Conservation (phyloP, 2,113 vertebrate genomes). For the Epinephelus fuscoguttatus region DNA sequence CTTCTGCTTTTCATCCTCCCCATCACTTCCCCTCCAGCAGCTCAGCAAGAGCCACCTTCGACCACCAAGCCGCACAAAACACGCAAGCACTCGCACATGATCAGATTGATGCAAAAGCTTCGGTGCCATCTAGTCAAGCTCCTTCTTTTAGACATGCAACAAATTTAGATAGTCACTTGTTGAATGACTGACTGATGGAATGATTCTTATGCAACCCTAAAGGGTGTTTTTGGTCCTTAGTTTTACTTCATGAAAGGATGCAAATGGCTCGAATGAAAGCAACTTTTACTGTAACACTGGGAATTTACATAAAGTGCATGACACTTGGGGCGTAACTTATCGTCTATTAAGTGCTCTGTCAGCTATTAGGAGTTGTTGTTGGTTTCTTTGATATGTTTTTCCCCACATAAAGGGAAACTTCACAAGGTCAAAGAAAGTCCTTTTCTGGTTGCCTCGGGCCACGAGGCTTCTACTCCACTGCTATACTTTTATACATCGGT, state of each 20-base stretch:
- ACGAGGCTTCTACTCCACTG: not conserved
- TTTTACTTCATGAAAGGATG: not conserved
- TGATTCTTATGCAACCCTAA: not conserved
- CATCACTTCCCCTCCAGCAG: constrained; percentile 68
- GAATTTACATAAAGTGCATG: not conserved
- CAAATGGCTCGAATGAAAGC: not conserved
- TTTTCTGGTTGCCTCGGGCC: not conserved
- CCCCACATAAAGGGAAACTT: constrained; percentile 14
- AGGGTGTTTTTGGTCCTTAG: not conserved
- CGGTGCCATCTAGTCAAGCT: not conserved
- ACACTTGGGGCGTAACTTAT: not conserved
- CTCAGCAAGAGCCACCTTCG: constrained; percentile 44
- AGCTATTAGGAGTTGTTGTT: not conserved
- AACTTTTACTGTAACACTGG: not conserved
- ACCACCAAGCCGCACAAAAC: constrained; percentile 38
- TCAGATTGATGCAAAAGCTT: not conserved
- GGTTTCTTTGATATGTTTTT: constrained; percentile 8
- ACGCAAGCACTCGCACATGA: not conserved
- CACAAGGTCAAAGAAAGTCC: constrained; percentile 3
- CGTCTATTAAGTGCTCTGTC: not conserved
- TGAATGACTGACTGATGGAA: not conserved
- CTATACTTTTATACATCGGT: not conserved
- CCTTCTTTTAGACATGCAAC: not conserved
- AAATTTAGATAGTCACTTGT: not conserved
- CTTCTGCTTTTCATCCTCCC: constrained; percentile 68